Conservation (phyloP, 2,113 vertebrate species). For the human region DNA sequence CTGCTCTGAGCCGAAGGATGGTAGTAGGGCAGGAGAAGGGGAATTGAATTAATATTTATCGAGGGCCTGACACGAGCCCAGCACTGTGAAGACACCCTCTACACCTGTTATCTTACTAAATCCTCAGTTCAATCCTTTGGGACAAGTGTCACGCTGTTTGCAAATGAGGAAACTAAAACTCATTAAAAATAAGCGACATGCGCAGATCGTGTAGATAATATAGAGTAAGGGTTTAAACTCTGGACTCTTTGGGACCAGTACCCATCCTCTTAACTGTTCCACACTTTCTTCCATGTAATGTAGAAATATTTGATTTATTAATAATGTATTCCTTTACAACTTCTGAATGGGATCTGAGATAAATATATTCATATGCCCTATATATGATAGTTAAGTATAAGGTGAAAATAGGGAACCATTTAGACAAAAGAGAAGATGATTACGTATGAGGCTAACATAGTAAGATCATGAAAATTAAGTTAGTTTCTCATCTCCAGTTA, state of each 20-base stretch:
- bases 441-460: neutral
- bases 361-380: neutral
- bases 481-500: neutral
- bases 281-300: neutral
- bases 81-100: neutral
- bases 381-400: neutral
- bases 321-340: neutral
- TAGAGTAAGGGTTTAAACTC: neutral
- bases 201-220: neutral
- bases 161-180: neutral
- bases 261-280: neutral
- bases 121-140: neutral
- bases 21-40: neutral
- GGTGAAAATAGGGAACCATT: neutral
- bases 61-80: neutral
- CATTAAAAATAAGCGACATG: neutral
- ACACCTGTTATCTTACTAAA: neutral
- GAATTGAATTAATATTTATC: neutral
- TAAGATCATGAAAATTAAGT: neutral
- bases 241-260: neutral
- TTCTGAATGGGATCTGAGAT: neutral
- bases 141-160: neutral
- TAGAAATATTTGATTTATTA: neutral
- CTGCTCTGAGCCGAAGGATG: neutral
- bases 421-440: neutral